A percentile compares a stretch with the other conserved stretches of the same genome.
Evolutionary conservation across 2,113 vertebrate genomes (phyloP).

Genomic region (Hemibagrus wyckioides): DNA sequence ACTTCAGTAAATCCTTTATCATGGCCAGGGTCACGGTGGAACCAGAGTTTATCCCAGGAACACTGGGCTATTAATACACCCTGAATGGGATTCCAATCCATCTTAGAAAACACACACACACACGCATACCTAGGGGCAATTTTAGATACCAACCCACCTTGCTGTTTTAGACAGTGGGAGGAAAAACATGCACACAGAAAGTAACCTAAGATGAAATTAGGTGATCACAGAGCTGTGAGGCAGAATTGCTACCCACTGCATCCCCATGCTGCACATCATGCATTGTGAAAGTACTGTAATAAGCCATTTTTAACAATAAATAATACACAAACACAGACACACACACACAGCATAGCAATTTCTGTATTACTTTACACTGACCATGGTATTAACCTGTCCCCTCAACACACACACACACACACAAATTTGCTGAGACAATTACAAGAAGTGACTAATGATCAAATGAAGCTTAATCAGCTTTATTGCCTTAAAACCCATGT

Average conservation of each 20-base stretch:
- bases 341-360: neutral
- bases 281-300: neutral
- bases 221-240: neutral
- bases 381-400: neutral
- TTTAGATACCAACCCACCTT: neutral
- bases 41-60: no score
- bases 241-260: neutral
- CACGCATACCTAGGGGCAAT: no score
- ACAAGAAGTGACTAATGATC: neutral
- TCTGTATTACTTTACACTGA: neutral
- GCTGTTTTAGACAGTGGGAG: neutral
- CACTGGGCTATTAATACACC: no score
- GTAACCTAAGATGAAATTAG: neutral
- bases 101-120: neutral
- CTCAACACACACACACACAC: neutral
- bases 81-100: no score
- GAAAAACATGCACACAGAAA: neutral
- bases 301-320: neutral
- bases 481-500: neutral
- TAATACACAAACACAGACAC: no score
- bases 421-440: neutral
- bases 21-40: no score
- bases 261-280: no score
- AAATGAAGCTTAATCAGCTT: neutral
- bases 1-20: no score